Evolutionary conservation across 2,888 invertebrate genomes (phyloP), one percentile per base, ranked within the genome.

Genomic region (Halictus quadricinctus): DNA sequence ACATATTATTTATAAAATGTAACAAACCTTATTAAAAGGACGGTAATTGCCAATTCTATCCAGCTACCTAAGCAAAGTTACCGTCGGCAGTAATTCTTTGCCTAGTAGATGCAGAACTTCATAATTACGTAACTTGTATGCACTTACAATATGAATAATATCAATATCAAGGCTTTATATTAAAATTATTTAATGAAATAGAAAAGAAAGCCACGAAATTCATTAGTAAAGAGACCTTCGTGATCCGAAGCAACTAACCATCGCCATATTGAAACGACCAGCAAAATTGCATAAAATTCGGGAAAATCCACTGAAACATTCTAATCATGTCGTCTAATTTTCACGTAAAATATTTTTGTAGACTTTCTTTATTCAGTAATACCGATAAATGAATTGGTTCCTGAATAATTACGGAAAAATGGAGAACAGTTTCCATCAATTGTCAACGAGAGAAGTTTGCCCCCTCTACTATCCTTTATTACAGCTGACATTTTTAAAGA

Each of bases 261-360:
- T 83, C 91, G 91, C 91, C 91, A 92, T 92, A 87, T 91, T 92
- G 91, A 89, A 90, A 89, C 86, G 79, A 87, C 84, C 81, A 88
- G 85, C 77, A 83, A 69, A 85, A 81, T 76, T 79, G 58, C 73
- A 60, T 79, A 75, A 76, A 72, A 76, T 80, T 79, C 72, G 79
- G 79, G 66, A 83, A 80, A 88, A 60, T 60, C 54, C 60, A 76
- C 50, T 73, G 76, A 69, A 83, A 78, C 58, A 64, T 73, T 66
- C 48, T 72, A 58, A 81, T 66, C 85, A 78, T 81, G 43, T 83
- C 46, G 72, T 41, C 50, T n/a, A 4, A n/a, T 18, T 46, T 25
- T 8, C 64, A 58, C 50, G 12, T 8, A 48, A 48, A 80, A 79
- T 48, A 25, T 8, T 74, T 72, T 50, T 48, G 3, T 13, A 43